These are phyloP conservation scores for Nematopogon swammerdamellus DNA, from an alignment of 2,888 invertebrate species.

Conservation along the genomic window DNA sequence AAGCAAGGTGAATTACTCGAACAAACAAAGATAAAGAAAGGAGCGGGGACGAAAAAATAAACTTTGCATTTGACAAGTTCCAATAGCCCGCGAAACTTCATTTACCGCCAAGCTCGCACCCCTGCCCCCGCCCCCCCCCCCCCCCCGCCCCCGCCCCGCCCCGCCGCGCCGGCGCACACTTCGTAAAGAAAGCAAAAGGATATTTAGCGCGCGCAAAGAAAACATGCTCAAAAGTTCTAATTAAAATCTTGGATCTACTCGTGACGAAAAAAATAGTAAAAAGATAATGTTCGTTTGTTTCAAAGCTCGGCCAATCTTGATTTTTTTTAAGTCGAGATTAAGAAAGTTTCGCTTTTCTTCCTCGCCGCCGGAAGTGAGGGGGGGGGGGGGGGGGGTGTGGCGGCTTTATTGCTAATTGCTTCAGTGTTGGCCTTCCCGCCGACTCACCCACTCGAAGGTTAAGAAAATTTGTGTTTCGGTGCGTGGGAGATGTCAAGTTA, in stretches of 20 bases:
- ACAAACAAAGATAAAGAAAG: background rate
- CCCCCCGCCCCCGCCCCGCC: too few relatives aligned
- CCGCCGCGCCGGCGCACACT: too few relatives aligned
- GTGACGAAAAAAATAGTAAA: background rate
- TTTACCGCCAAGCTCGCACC: background rate
- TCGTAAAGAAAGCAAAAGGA: background rate
- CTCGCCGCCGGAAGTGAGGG: background rate
- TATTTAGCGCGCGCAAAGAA: background rate
- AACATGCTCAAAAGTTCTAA: background rate
- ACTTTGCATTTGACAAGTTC: background rate
- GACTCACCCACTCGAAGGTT: too few relatives aligned
- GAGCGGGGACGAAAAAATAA: background rate
- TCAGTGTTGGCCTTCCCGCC: background rate
- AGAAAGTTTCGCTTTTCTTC: background rate
- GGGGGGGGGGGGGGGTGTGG: background rate
- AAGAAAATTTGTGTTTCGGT: too few relatives aligned
- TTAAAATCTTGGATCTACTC: background rate
- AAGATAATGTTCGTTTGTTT: background rate
- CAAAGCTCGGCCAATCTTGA: background rate
- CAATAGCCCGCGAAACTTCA: background rate
- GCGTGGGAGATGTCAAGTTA: too few relatives aligned
- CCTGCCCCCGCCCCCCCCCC: too few relatives aligned
- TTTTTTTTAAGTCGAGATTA: background rate
- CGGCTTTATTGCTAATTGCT: background rate
- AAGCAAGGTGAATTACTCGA: background rate